A percentile compares a stretch with the other conserved stretches of the same genome.
phyloP scores from a whole-genome alignment of 2,113 vertebrate genomes.

The Benitochromis conjunctus region DNA sequence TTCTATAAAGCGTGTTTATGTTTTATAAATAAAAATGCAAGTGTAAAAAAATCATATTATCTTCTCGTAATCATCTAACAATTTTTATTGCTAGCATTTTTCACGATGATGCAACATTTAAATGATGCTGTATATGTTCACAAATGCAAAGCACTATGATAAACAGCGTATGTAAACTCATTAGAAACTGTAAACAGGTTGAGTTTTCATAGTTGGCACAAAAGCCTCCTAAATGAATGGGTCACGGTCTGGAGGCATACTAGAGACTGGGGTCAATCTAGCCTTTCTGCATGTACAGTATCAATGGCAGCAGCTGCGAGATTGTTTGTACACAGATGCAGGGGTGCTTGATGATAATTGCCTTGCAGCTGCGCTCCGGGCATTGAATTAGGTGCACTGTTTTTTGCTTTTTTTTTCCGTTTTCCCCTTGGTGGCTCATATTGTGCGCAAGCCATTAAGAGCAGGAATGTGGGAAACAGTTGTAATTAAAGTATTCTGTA shows the following conservation, averaged over 20 bases:
- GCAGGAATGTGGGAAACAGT: slow-evolving; percentile 70
- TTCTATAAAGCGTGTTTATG: not conserved
- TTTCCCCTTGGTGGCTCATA: slow-evolving; percentile 31
- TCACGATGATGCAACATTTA: slow-evolving; percentile 9
- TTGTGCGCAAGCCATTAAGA: slow-evolving; percentile 38
- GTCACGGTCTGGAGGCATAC: slow-evolving; percentile 18
- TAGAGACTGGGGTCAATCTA: slow-evolving; percentile 49
- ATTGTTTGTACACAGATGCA: slow-evolving; percentile 79
- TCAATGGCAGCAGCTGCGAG: slow-evolving; percentile 73
- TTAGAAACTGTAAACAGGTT: slow-evolving; percentile 55
- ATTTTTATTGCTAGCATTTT: not conserved
- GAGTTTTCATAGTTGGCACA: slow-evolving; percentile 42
- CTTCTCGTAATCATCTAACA: not conserved
- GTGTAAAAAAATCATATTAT: not conserved
- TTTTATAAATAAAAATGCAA: not conserved
- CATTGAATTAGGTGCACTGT: slow-evolving; percentile 12
- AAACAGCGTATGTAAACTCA: slow-evolving; percentile 1
- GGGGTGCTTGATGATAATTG: slow-evolving; percentile 71
- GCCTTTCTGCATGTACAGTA: slow-evolving; percentile 59
- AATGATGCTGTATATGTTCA: not conserved
- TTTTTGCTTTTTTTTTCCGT: not conserved
- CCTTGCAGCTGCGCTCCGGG: slow-evolving; percentile 71
- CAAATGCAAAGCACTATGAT: not conserved
- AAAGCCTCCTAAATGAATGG: slow-evolving; percentile 34
- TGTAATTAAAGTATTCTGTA: slow-evolving; percentile 75